Conservation (phyloP, 2,888 invertebrate genomes). For the Rotaria socialis region DNA sequence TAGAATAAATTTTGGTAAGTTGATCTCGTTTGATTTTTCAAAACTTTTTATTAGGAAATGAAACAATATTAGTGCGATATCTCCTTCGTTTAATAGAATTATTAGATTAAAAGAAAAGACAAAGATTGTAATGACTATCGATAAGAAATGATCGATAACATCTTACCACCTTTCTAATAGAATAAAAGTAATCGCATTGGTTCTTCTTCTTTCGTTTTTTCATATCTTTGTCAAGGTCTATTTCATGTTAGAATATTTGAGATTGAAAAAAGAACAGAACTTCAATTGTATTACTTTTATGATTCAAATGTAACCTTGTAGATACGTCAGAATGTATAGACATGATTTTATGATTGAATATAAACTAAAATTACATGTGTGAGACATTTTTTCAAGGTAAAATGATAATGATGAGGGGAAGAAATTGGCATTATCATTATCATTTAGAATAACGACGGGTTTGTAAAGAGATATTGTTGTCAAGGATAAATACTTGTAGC, state of each 20-base stretch:
- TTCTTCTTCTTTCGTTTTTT: background rate
- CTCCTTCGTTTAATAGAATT: background rate
- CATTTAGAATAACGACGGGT: background rate
- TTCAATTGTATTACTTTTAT: background rate
- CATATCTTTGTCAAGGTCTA: background rate
- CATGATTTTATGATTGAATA: background rate
- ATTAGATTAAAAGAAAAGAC: too few species aligned
- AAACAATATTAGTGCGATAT: background rate
- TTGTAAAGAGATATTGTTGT: background rate
- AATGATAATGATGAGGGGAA: background rate
- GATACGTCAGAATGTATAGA: background rate
- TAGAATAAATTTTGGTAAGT: background rate
- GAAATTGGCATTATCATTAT: background rate
- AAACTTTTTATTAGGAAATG: background rate
- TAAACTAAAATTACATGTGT: background rate
- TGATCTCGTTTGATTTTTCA: background rate
- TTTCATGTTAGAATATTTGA: background rate
- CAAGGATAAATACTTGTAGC: background rate
- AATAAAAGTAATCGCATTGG: background rate
- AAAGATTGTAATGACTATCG: too few species aligned
- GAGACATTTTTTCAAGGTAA: background rate
- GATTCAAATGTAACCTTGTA: background rate
- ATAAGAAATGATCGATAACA: too few species aligned
- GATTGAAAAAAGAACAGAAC: background rate
- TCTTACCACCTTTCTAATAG: too few species aligned